Base-by-base conservation (phyloP, 2,888 invertebrate genomes). In the Drosophila monieri region DNA sequence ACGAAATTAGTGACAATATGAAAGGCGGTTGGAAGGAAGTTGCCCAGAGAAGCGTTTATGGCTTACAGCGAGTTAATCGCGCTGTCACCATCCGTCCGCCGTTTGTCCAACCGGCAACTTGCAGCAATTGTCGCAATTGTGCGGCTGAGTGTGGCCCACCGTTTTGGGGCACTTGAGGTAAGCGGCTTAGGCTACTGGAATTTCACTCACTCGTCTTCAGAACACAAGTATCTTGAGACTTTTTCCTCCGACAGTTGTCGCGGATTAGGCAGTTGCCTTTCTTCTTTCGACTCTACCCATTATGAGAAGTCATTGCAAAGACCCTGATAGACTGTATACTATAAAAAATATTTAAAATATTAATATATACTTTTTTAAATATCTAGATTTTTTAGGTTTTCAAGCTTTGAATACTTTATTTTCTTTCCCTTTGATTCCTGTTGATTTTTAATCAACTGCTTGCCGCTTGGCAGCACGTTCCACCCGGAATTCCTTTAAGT, bases 31-130 rank as follows among this genome's bases (percentile, higher is more conserved):
- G 27, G 47, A 37, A 30, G 35, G 57, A 9, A 30, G 51, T 51
- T 51, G 47, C 55, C 52, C 46, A 15, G 48, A 59, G 73, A 55
- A 85, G 67, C 84, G 78, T 80, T 85, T 85, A 84, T 74, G 77
- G 86, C 84, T 85, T 85, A 83, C 77, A 85, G 80, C 84, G 66
- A 85, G 84, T 85, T 85, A 85, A 85, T 85, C 86, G 86, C 84
- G 64, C 86, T 80, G 84, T 85, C 86, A 85, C 80, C 74, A 74
- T 74, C 66, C 65, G 68, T 78, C 78, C 76, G 60, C 72, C 75
- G 75, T 77, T 74, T 74, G 74, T 77, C 69, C 65, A 74, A 55
- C 35, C 27, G 51, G 43, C 39, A 30, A 68, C 52, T 61, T 53
- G 55, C 67, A 58, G 55, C 58, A 56, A 41, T 61, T 61, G 60